Evolutionary conservation across 2,888 invertebrate genomes (phyloP), one percentile per base, ranked within the genome.

Genomic region (Notodonta ziczac): DNA sequence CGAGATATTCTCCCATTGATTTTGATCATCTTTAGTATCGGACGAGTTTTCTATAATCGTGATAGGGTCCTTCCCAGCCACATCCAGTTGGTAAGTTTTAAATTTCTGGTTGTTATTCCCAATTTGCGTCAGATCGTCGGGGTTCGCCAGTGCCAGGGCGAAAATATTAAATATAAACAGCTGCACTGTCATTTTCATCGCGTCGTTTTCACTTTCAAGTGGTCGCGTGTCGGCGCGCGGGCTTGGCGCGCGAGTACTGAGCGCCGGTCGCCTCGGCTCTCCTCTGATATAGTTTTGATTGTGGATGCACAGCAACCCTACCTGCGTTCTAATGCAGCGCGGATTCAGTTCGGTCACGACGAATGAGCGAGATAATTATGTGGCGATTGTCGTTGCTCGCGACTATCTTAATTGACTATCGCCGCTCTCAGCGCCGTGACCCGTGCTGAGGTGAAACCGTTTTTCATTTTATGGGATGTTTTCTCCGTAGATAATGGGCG

Each of bases 51-150:
- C 95, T 62, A 95, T 88, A 40, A 95, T 94, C 2, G 95, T 93
- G 24, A 95, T 95, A 0, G 95, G 94, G 16, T 91, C 85, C 40
- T 94, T 94, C 65, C 95, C 94, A 1, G 95, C 95, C 54, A 95
- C 94, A 62, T 95, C 90, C 52, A 95, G 73, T 76, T 94, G 91
- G 76, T 94, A 95, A 0, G 93, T 90, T 69, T 91, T 94, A 16
- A 93, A 87, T 72, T 85, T 88, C 53, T 85, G 86, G 52, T 82
- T 81, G 69, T 91, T 88, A 73, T 89, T 88, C 65, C 87, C 87
- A 57, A 86, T 81, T 76, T 87, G 87, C 32, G 83, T 80, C 56
- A 82, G 83, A 69, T 89, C 87, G 68, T 83, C 85, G 13, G 85
- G 83, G 65, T 82, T 82, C 16, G 84, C 87, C 62, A 81, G 66